Percentiles rank a stretch among this genome's conserved stretches.
Evolutionary conservation across 2,888 invertebrate species (phyloP).

Genomic region (Stenichneumon culpator): DNA sequence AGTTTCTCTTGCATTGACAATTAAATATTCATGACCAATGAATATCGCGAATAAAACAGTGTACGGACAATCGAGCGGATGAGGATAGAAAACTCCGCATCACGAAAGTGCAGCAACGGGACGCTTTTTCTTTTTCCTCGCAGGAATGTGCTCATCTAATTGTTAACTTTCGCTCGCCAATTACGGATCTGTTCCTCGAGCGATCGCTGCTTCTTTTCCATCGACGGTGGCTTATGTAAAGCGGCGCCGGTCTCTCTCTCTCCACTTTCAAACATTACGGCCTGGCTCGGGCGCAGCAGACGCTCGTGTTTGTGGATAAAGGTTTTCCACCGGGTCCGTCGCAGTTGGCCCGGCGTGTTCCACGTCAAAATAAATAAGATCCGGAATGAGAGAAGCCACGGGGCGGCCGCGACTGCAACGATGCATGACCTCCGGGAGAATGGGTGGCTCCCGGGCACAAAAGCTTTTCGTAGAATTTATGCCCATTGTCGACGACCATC

Average conservation of each 20-base stretch:
- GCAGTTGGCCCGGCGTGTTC: slow-evolving; percentile 18
- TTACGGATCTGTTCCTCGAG: background rate
- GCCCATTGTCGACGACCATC: slow-evolving; percentile 61
- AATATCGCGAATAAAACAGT: background rate
- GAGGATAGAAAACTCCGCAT: background rate
- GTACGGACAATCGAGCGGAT: background rate
- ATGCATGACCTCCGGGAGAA: slow-evolving; percentile 33
- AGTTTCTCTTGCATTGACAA: background rate
- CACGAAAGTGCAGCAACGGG: background rate
- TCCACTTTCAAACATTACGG: background rate
- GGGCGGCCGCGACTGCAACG: slow-evolving; percentile 34
- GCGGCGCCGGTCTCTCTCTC: background rate
- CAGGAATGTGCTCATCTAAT: slow-evolving; percentile 34
- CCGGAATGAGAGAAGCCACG: slow-evolving; percentile 18
- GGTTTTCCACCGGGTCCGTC: slow-evolving; percentile 13
- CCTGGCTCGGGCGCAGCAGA: no score
- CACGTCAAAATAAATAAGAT: slow-evolving; percentile 53
- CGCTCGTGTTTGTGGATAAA: background rate
- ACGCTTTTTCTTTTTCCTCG: background rate
- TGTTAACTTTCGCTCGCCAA: slow-evolving; percentile 58
- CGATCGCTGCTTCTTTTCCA: slow-evolving; percentile 23
- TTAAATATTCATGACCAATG: background rate
- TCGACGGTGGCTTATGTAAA: slow-evolving; percentile 35
- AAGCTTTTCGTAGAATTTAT: slow-evolving; percentile 65
- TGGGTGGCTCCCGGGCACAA: slow-evolving; percentile 43